Percentiles rank a stretch among this genome's conserved stretches.
Evolutionary conservation across 2,888 invertebrate genomes (phyloP).

Genomic region (Bombyx huttoni): DNA sequence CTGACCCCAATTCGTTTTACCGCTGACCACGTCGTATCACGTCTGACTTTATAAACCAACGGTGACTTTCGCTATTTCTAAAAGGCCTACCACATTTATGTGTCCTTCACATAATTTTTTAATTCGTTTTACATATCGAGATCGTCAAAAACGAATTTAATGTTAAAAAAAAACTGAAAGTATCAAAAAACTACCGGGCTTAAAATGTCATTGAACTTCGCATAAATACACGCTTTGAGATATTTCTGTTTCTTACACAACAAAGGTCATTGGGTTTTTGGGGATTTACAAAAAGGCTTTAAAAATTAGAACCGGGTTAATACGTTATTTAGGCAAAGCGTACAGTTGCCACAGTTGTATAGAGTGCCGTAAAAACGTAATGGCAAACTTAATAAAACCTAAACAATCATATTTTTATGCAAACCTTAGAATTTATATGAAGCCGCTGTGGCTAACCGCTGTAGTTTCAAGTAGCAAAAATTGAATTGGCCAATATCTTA

Average conservation of each 20-base stretch:
- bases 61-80: not conserved
- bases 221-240: not conserved
- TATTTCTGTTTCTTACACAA: not conserved
- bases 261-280: not conserved
- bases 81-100: not conserved
- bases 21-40: constrained; percentile 4
- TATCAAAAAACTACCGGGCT: not conserved
- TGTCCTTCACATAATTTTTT: constrained; percentile 10
- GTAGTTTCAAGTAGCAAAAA: too few species aligned
- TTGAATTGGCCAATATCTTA: too few species aligned
- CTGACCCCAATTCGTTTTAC: constrained; percentile 50
- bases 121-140: constrained; percentile 5
- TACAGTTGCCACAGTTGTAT: too few species aligned
- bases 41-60: not conserved
- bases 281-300: not conserved
- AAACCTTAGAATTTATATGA: too few species aligned
- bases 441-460: too few species aligned
- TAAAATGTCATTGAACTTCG: not conserved
- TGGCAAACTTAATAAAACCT: too few species aligned
- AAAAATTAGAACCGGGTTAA: not conserved
- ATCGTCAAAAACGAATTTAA: too few species aligned
- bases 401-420: too few species aligned
- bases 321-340: not conserved
- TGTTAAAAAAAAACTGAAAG: too few species aligned
- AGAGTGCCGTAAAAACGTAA: too few species aligned